Evolutionary conservation across 2,797 vertebrate species (phyloP).

Genomic region (Hydrolagus colliei): DNA sequence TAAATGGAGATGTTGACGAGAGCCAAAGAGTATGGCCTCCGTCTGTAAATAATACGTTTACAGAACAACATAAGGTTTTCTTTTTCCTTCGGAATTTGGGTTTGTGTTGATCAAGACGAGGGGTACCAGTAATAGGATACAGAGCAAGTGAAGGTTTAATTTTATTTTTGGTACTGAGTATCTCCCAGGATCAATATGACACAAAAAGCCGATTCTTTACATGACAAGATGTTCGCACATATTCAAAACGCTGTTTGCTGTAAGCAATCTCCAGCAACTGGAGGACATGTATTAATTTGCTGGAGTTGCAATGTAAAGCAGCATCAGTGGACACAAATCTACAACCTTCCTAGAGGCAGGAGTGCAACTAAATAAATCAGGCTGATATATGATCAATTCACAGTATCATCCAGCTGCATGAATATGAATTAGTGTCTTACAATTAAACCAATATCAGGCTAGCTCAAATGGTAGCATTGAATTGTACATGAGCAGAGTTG

Average conservation of each 20-base stretch:
- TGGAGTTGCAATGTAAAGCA: neutral
- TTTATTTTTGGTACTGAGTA: neutral
- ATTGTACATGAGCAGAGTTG: slow-evolving; percentile 10
- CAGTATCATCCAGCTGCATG: too few species aligned
- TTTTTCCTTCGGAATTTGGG: too few species aligned
- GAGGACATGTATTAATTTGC: neutral
- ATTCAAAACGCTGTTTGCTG: neutral
- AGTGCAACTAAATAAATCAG: too few species aligned
- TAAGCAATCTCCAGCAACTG: neutral
- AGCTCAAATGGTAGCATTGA: neutral
- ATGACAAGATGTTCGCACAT: neutral
- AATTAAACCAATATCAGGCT: too few species aligned
- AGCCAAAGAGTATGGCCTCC: too few species aligned
- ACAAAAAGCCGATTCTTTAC: neutral
- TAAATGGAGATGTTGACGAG: too few species aligned
- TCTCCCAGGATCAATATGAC: neutral
- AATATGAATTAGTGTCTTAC: too few species aligned
- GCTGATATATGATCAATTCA: too few species aligned
- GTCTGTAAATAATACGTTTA: neutral
- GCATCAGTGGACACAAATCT: too few species aligned
- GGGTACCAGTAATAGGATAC: too few species aligned
- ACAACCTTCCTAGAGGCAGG: too few species aligned
- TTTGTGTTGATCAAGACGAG: neutral
- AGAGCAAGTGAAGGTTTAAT: neutral
- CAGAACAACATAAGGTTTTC: neutral